Evolutionary conservation across 1,140 invertebrate species (phyloP), one percentile per base, ranked within the genome.

Genomic region (Drosophila ohnishii): DNA sequence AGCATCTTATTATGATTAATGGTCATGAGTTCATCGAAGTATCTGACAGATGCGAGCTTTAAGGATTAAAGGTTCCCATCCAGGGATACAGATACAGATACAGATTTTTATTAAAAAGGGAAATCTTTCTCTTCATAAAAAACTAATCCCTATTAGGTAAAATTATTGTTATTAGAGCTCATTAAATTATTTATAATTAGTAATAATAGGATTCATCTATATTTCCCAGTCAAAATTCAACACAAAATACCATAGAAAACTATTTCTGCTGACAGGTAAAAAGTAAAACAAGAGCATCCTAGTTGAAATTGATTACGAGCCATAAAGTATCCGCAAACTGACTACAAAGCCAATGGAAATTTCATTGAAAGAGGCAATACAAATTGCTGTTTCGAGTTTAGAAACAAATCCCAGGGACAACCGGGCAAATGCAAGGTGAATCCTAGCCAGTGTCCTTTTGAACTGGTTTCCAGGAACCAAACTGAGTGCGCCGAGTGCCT

Each of bases 1-100:
- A 57, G 63, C 63, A 47, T 39, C 63, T 45, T 28, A 69, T 70
- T 57, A 69, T 70, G 66, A 70, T 70, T 69, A 70, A 70, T 70
- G 64, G 66, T 37, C 50, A 47, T 56, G 48, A 56, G 34, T 56
- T 70, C 25, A 70, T 56, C 32, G 40, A 58, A 57, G 59, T 61
- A 53, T 61, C 50, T 53, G 25, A 22, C 40, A 65, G 32, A 65
- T 63, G 40, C 13, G 58, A 25, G 19, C 11, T 32, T 35, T 34
- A 45, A 65, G 22, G 30, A 22, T 35, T 34, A 37, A 65, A 30
- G 30, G 30, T 7, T 9, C 16, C 34, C 5, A 22, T 2, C 5
- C 10, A 35, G 8, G 59, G 35, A n/a, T n/a, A n/a, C n/a, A n/a
- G n/a, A n/a, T n/a, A n/a, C n/a, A n/a, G n/a, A 9, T 9, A 53